Percentiles rank a stretch among this genome's conserved stretches.
These are phyloP conservation scores for Puffinus mauretanicus DNA, from an alignment of 2,113 vertebrate genomes.

Conservation along the genomic window DNA sequence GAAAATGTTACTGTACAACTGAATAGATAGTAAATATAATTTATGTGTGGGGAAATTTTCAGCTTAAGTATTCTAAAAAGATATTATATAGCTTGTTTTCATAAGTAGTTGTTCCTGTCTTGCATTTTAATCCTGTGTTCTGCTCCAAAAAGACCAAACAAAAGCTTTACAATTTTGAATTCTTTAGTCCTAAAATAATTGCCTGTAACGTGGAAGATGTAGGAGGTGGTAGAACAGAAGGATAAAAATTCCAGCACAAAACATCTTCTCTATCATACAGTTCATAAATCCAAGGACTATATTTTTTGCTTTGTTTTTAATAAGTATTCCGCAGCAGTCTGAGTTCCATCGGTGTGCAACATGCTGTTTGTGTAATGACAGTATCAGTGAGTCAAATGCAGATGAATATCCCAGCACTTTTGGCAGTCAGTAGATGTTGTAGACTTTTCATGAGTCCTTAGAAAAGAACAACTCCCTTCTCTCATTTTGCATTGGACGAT, in stretches of 20 bases:
- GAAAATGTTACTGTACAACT: not conserved
- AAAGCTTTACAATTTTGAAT: not conserved
- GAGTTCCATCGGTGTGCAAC: fast-evolving
- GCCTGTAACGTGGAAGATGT: not conserved
- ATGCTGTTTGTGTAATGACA: not conserved
- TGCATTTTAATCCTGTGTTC: not conserved
- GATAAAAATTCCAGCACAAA: not conserved
- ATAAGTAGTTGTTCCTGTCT: not conserved
- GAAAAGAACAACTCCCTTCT: not conserved
- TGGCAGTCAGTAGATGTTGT: not conserved
- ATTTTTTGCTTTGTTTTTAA: not conserved
- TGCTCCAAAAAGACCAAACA: not conserved
- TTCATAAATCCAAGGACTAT: not conserved
- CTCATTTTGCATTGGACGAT: not conserved
- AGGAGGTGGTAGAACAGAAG: not conserved
- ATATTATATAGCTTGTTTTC: not conserved
- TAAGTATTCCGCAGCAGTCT: not conserved
- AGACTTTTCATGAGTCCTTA: not conserved
- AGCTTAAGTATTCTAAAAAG: not conserved
- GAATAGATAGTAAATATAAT: not conserved
- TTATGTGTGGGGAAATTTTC: not conserved
- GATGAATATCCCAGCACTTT: not conserved
- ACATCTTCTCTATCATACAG: not conserved
- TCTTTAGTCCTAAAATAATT: not conserved
- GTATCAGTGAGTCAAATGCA: not conserved